Evolutionary conservation across 2,888 invertebrate genomes (phyloP), one percentile per base, ranked within the genome.

Genomic region (Megastigmus dorsalis): DNA sequence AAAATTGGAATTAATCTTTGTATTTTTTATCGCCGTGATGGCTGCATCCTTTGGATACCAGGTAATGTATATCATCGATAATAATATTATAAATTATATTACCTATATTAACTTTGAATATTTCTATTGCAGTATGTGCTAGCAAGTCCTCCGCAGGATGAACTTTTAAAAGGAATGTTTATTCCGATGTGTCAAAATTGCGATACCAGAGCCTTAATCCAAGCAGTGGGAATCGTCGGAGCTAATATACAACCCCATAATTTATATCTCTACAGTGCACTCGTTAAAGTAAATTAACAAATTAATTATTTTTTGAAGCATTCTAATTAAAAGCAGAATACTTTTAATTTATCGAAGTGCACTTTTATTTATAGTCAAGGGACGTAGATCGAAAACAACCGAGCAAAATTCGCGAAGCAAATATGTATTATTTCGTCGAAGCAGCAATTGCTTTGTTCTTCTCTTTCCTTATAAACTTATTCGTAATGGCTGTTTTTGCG

Each of bases 201-300:
- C 85, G 91, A 93, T 79, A 90, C 90, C 0, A 87, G 90, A 68
- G 93, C 93, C 23, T 87, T 95, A 26, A 84, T 93, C 9, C 93
- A 93, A 86, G 95, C 94, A 50, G 93, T 95, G 26, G 94, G 96
- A 28, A 93, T 97, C 69, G 92, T 97, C 63, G 97, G 95, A 23
- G 95, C 95, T 54, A 95, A 97, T 30, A 96, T 97, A 79, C 97
- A 97, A 96, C 97, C 97, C 0, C 96, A 97, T 84, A 97, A 97
- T 89, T 90, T 97, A 65, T 97, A 96, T 85, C 90, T 97, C 15
- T 96, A 97, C 87, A 96, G 96, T 33, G 96, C 96, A n/a, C 90
- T 97, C 73, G 96, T 96, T 43, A 96, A 96, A 90, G 94, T 94
- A 88, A 84, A 33, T 52, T n/a, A n/a, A n/a, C n/a, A n/a, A n/a